Base-by-base conservation (phyloP, 1,140 invertebrate species). In the Triops cancriformis region DNA sequence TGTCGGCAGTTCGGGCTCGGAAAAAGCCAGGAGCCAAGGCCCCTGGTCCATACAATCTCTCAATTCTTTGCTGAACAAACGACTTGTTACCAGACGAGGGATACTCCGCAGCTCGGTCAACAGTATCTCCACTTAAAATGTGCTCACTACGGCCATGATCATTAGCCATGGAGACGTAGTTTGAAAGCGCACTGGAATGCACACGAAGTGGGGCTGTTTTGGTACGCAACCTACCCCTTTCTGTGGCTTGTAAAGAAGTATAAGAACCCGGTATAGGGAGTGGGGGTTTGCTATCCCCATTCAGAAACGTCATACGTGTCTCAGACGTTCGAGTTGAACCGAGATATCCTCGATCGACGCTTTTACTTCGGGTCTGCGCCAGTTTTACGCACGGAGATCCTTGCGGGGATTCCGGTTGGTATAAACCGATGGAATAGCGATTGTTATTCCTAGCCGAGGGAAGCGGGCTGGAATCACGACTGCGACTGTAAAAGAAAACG, bases 21-120 rank as follows among this genome's bases (percentile, higher is more conserved):
- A 92, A 92, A 82, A 94, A 94, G 9, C 91, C 92, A 83, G 93
- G 91, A 3, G 92, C 92, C 9, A 94, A 82, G 14, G 93, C 93
- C 28, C 92, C 92, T 0, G 92, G 92, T 0, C 94, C 94, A 83
- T 95, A 96, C 0, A 96, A 84, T 77, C 93, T 87, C 82, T 96
- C 94, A 1, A 96, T 93, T 45, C 93, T 87, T 82, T 95, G 92
- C 83, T 95, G 91, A 41, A 96, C 94, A 80, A 95, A 93, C 42
- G 93, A 95, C 76, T 86, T 86, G 78, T 41, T 72, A 23, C 72
- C 18, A 23, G 42, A 43, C 45, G 43, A 31, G 72, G 75, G 26
- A 72, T 72, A 27, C 26, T 76, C 7, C 42, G 41, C 2, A 4
- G 45, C n/a, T 72, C 31, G 41, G 42, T 73, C 14, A 72, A 64